A percentile compares a stretch with the other conserved stretches of the same genome.
Conservation (phyloP, 2,797 vertebrate genomes). For the Darevskia mixta region DNA sequence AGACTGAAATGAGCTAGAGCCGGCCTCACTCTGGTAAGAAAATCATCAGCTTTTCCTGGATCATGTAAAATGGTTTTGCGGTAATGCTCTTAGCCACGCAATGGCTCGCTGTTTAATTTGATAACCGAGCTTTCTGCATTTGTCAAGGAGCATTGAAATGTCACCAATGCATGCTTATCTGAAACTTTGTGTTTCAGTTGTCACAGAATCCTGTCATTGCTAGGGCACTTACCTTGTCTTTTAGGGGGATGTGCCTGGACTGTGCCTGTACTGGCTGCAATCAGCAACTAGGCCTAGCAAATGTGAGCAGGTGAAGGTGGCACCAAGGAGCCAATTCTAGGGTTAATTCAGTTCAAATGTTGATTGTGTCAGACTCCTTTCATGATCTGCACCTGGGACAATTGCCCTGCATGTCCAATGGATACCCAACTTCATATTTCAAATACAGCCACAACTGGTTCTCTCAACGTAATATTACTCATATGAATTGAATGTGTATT, state of each 20-base stretch:
- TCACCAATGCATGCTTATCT: not conserved
- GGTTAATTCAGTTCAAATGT: not conserved
- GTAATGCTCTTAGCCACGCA: not conserved
- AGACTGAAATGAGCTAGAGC: not conserved
- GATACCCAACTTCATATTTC: not conserved
- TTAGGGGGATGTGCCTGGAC: not conserved
- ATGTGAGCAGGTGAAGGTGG: not conserved
- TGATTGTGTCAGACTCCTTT: not conserved
- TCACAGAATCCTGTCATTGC: not conserved
- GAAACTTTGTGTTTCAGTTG: fast-evolving
- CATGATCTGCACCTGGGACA: not conserved
- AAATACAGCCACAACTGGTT: not conserved
- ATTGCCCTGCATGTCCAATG: not conserved
- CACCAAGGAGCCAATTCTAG: not conserved
- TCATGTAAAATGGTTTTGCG: conserved; percentile 45
- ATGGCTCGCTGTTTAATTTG: not conserved
- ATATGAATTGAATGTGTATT: not conserved
- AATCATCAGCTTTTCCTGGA: conserved; percentile 51
- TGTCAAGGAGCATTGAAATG: not conserved
- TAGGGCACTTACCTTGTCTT: not conserved
- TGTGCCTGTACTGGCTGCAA: not conserved
- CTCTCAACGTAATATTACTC: not conserved
- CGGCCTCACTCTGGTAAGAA: conserved; percentile 45
- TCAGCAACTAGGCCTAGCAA: not conserved
- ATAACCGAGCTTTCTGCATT: not conserved